Percentiles rank a stretch among this genome's conserved stretches.
Conservation (phyloP, 1,140 invertebrate genomes). For the Uloborus diversus region DNA sequence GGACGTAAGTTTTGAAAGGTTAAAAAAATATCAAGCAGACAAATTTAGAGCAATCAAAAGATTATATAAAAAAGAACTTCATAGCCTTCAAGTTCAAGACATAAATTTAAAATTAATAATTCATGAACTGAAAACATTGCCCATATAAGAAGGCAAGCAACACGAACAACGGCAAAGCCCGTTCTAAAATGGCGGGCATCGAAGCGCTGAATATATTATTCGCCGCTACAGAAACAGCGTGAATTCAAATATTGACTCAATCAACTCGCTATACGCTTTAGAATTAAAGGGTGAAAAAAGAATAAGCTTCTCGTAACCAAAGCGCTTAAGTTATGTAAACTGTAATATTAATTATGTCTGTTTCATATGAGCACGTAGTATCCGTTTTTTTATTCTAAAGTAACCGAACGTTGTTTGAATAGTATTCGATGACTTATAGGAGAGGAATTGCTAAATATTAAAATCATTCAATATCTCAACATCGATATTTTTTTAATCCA, state of each 20-base stretch:
- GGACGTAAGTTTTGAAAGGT: too few species aligned
- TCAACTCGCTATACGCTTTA: constrained; percentile 13
- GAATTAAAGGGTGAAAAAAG: constrained; percentile 13
- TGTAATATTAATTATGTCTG: constrained; percentile 46
- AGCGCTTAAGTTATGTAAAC: constrained; percentile 39
- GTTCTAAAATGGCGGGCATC: too few species aligned
- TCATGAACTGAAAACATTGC: too few species aligned
- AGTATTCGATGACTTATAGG: not conserved
- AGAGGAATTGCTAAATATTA: constrained; percentile 2
- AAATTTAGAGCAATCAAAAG: too few species aligned
- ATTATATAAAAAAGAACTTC: too few species aligned
- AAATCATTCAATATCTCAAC: not conserved
- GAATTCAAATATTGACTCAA: constrained; percentile 50
- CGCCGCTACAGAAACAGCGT: constrained; percentile 13
- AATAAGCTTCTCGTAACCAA: constrained; percentile 2
- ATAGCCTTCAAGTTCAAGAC: too few species aligned
- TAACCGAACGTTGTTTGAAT: constrained; percentile 43
- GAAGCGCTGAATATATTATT: constrained; percentile 22
- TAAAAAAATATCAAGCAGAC: too few species aligned
- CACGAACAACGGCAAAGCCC: too few species aligned
- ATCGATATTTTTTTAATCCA: too few species aligned
- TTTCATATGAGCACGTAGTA: not conserved
- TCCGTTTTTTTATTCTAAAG: constrained; percentile 4
- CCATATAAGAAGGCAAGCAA: not conserved
- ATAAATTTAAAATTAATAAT: too few species aligned